A percentile compares a stretch with the other conserved stretches of the same genome.
These are phyloP conservation scores for Glaucopsyche alexis DNA, from an alignment of 2,888 invertebrate species.

Conservation along the genomic window DNA sequence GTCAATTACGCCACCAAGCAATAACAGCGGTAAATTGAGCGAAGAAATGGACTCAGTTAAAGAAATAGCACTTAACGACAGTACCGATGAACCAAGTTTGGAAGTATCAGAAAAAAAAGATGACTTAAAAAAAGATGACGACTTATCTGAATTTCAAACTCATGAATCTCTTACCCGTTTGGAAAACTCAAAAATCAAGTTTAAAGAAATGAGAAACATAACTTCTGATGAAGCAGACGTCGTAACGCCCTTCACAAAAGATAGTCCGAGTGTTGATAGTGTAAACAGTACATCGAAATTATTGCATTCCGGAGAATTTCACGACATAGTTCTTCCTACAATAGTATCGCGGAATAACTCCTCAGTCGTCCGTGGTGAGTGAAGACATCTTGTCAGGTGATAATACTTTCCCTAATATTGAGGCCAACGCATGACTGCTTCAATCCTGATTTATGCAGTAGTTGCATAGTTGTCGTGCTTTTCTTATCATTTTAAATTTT, in stretches of 20 bases:
- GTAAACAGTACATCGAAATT: constrained; percentile 50
- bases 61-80: constrained; percentile 39
- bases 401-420: constrained; percentile 70
- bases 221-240: constrained; percentile 68
- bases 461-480: constrained; percentile 41
- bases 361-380: constrained; percentile 77
- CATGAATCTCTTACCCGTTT: constrained; percentile 16
- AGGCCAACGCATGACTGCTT: constrained; percentile 72
- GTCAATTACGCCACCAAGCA: constrained; percentile 71
- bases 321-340: constrained; percentile 72
- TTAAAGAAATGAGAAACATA: constrained; percentile 41
- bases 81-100: constrained; percentile 8
- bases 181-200: neutral
- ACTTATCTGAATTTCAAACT: constrained; percentile 26
- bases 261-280: constrained; percentile 41
- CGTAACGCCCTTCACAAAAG: constrained; percentile 54
- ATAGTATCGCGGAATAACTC: constrained; percentile 67
- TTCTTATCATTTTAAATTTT: constrained; percentile 5
- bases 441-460: constrained; percentile 44
- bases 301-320: constrained; percentile 77
- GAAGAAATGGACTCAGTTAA: constrained; percentile 64
- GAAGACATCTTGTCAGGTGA: constrained; percentile 80
- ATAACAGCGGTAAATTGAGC: constrained; percentile 70
- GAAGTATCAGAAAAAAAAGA: constrained; percentile 15
- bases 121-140: constrained; percentile 3